Conservation (phyloP, 2,113 vertebrate genomes). For the Micronycteris hirsuta region DNA sequence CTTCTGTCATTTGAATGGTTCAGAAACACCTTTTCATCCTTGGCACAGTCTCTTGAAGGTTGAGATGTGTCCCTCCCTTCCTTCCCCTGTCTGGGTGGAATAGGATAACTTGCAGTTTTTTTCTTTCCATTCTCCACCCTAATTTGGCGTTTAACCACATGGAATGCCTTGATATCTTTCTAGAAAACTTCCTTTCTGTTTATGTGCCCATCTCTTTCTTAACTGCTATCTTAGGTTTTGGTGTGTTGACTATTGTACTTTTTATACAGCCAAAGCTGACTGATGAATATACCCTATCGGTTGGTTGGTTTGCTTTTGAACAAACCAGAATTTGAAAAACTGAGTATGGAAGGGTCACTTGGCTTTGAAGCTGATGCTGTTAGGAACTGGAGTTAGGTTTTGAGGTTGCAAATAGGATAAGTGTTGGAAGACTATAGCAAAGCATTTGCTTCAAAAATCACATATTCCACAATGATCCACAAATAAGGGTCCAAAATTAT, state of each 20-base stretch:
- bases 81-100: neutral
- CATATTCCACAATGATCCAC: neutral
- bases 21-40: neutral
- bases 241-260: neutral
- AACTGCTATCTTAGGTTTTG: fast-evolving
- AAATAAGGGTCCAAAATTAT: neutral
- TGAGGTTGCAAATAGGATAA: neutral
- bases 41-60: neutral
- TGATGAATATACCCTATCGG: neutral
- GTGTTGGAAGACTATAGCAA: neutral
- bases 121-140: neutral
- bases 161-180: neutral
- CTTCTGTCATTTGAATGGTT: neutral
- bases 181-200: neutral
- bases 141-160: neutral
- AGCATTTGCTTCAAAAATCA: neutral
- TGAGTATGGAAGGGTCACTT: neutral
- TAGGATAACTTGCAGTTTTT: neutral
- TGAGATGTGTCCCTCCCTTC: fast-evolving
- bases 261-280: neutral
- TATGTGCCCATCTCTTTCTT: neutral
- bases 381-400: neutral
- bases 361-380: neutral
- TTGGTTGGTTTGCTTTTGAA: neutral
- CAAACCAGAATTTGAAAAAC: neutral